Conservation (phyloP, 2,113 vertebrate genomes). For the Misgurnus anguillicaudatus region DNA sequence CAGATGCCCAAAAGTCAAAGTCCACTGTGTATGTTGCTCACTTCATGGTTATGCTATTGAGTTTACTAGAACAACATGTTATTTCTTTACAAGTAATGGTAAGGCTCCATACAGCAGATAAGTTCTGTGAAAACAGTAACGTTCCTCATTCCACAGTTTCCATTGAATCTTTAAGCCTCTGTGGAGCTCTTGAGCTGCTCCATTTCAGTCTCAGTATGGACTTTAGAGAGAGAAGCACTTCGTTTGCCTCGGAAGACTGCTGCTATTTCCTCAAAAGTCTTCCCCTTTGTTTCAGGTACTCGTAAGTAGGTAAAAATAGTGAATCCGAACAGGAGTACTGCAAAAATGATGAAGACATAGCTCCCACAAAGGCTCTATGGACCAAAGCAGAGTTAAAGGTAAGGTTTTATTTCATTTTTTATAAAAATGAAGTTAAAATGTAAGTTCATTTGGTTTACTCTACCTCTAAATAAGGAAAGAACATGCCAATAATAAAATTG, state of each 20-base stretch:
- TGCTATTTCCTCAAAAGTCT: constrained; percentile 89
- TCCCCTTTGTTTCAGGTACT: constrained; percentile 94
- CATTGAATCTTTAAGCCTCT: constrained; percentile 68
- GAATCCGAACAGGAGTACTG: constrained; percentile 80
- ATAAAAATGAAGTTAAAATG: not conserved
- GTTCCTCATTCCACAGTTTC: constrained; percentile 7
- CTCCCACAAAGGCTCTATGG: constrained; percentile 76
- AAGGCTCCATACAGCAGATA: not conserved
- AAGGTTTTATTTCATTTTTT: not conserved
- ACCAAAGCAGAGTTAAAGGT: not conserved
- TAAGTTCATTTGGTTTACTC: constrained; percentile 40
- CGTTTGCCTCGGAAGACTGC: constrained; percentile 80
- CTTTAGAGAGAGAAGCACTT: not conserved
- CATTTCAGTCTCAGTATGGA: constrained; percentile 75
- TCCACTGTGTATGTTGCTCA: not conserved
- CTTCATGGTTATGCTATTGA: not conserved
- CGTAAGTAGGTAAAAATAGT: constrained; percentile 82
- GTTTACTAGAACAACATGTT: not conserved
- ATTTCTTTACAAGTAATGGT: not conserved
- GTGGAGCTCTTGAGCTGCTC: constrained; percentile 75
- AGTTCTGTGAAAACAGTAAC: constrained; percentile 12
- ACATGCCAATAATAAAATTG: constrained; percentile 94
- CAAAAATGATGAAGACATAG: constrained; percentile 88
- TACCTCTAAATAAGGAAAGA: constrained; percentile 90
- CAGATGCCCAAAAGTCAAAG: not conserved